Percentiles rank a stretch among this genome's conserved stretches.
phyloP scores from a whole-genome alignment of 2,797 vertebrate species.

The Taeniopygia guttata region DNA sequence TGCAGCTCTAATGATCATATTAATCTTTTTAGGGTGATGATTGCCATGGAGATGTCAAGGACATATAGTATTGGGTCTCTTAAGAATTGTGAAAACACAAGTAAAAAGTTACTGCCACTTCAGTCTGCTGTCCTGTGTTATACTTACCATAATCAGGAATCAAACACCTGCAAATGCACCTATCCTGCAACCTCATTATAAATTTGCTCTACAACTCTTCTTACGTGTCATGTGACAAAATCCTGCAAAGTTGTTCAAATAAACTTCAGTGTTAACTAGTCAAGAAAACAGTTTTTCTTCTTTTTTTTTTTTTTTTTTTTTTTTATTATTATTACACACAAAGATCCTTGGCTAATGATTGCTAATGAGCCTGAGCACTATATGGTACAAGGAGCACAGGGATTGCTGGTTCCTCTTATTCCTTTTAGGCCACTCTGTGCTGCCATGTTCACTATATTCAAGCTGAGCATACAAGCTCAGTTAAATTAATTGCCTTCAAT shows the following conservation, averaged over 20 bases:
- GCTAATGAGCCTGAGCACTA: background rate
- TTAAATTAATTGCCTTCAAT: background rate
- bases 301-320: too few relatives aligned
- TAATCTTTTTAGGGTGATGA: background rate
- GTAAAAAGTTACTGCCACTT: background rate
- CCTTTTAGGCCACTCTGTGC: background rate
- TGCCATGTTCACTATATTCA: background rate
- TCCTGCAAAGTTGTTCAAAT: background rate
- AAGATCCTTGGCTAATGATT: background rate
- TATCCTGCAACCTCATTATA: background rate
- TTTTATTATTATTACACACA: background rate
- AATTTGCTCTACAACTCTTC: background rate
- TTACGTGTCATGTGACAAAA: background rate
- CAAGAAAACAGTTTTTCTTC: background rate
- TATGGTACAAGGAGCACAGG: background rate
- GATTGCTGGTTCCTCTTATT: accelerated
- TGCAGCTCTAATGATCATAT: background rate
- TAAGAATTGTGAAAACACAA: background rate
- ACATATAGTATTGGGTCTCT: background rate
- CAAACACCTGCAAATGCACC: background rate
- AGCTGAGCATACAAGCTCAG: background rate
- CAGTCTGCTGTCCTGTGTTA: background rate
- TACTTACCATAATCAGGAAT: background rate
- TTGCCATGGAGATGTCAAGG: background rate
- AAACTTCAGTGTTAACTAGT: background rate